Percentiles rank a stretch among this genome's conserved stretches.
These are phyloP conservation scores for Xylota segnis DNA, from an alignment of 2,888 invertebrate genomes.

Conservation along the genomic window DNA sequence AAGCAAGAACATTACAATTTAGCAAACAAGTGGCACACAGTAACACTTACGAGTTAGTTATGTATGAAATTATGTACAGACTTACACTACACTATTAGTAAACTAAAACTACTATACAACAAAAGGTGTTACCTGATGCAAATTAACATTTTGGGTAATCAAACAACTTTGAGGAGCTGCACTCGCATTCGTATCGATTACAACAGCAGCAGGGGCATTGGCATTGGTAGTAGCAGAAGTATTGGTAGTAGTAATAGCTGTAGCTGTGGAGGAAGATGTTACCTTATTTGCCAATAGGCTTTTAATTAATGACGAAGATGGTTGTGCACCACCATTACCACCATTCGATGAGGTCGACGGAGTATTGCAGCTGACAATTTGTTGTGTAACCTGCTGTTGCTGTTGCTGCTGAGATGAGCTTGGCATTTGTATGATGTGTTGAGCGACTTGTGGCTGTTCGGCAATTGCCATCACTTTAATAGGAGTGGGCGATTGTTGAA, in stretches of 20 bases:
- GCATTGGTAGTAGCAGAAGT: slow-evolving; percentile 75
- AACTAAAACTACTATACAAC: slow-evolving; percentile 62
- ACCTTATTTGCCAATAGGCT: slow-evolving; percentile 97
- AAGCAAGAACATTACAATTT: slow-evolving; percentile 7
- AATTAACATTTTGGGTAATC: slow-evolving; percentile 80
- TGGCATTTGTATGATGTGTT: slow-evolving; percentile 37
- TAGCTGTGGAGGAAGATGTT: slow-evolving; percentile 82
- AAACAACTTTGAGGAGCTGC: slow-evolving; percentile 81
- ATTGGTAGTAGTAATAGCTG: slow-evolving; percentile 74
- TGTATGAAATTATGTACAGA: not conserved
- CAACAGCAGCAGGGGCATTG: slow-evolving; percentile 78
- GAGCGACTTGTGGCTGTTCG: slow-evolving; percentile 65
- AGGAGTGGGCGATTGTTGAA: slow-evolving; percentile 61
- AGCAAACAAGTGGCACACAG: not conserved
- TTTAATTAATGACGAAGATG: slow-evolving; percentile 93
- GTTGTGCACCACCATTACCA: slow-evolving; percentile 75
- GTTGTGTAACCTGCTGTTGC: slow-evolving; percentile 68
- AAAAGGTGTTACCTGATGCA: slow-evolving; percentile 81
- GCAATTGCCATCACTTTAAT: slow-evolving; percentile 49
- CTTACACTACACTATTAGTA: slow-evolving; percentile 46
- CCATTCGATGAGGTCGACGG: slow-evolving; percentile 64
- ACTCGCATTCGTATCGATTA: slow-evolving; percentile 81
- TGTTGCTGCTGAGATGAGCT: slow-evolving; percentile 55
- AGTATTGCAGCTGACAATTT: slow-evolving; percentile 45
- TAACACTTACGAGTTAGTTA: not conserved